These are phyloP conservation scores for Sciurus vulgaris DNA, from an alignment of 2,797 vertebrate genomes.

Conservation along the genomic window DNA sequence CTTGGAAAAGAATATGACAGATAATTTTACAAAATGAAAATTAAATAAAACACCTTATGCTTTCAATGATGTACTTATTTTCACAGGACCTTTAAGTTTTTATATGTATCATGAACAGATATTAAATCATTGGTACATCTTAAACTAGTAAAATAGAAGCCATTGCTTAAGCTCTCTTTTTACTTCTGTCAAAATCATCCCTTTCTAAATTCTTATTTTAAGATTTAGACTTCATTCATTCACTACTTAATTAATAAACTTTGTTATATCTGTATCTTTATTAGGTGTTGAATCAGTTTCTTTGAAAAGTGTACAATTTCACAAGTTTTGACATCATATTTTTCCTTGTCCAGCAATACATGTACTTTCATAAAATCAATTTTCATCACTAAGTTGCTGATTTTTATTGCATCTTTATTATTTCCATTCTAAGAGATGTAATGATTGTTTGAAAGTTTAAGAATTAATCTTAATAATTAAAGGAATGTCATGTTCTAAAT, in stretches of 20 bases:
- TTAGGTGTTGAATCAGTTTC: background rate
- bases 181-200: background rate
- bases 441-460: constrained; percentile 53
- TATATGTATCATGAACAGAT: background rate
- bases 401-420: constrained; percentile 48
- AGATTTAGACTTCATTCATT: background rate
- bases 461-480: constrained; percentile 54
- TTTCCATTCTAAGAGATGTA: constrained; percentile 27
- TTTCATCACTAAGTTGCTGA: background rate
- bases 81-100: background rate
- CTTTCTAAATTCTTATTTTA: background rate
- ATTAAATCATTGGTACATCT: background rate
- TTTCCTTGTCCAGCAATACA: constrained; percentile 39
- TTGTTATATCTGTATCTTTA: constrained; percentile 22
- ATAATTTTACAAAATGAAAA: background rate
- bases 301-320: constrained; percentile 43
- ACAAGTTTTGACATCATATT: background rate
- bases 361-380: background rate
- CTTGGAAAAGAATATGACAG: background rate
- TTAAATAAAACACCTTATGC: background rate
- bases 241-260: background rate
- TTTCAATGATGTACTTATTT: background rate
- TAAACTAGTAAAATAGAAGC: background rate
- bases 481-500: background rate
- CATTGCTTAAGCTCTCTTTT: background rate